Base-by-base conservation (phyloP, 2,888 invertebrate genomes). In the Acronicta psi region DNA sequence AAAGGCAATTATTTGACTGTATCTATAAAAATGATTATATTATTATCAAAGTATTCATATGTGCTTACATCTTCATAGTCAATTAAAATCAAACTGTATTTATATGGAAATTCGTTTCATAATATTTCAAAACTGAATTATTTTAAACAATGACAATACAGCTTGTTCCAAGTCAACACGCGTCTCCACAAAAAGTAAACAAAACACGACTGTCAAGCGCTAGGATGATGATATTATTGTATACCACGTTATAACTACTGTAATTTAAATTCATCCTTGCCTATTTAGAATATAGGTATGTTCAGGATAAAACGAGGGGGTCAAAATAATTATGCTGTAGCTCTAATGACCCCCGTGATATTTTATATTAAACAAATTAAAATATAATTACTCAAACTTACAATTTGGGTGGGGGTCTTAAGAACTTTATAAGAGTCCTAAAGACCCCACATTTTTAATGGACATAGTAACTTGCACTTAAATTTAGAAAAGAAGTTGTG, bases 171-270 rank as follows among this genome's bases (percentile, higher is more conserved):
- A 45, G 16, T 52, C 60, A 31, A 37, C 31, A 44, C 25, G 47
- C 23, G 34, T 3, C 11, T 0, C 10, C 8, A 40, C 13, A 23
- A 29, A 2, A 13, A 17, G 2, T 10, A 68, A 49, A 61, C 10
- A 31, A 49, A 50, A 46, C 7, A 36, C 37, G 23, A 69, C 50
- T 43, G 49, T 36, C 25, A 3, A 63, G 0, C 0, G 11, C 49
- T 60, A 60, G 2, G 14, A 43, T 61, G 53, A 57, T 69, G 51
- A 62, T 55, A 66, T 69, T 69, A 60, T 69, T 69, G 67, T 71
- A 31, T 49, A 56, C 38, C 59, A 63, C 58, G 9, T 46, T 65
- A 63, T 23, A 25, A 0, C 45, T 56, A 69, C 55, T 3, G 20
- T 11, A 18, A 9, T 29, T 18, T 45, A 50, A 38, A 23, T 37